phyloP scores from a whole-genome alignment of 2,888 invertebrate genomes.

The Dryocosmus kuriphilus region DNA sequence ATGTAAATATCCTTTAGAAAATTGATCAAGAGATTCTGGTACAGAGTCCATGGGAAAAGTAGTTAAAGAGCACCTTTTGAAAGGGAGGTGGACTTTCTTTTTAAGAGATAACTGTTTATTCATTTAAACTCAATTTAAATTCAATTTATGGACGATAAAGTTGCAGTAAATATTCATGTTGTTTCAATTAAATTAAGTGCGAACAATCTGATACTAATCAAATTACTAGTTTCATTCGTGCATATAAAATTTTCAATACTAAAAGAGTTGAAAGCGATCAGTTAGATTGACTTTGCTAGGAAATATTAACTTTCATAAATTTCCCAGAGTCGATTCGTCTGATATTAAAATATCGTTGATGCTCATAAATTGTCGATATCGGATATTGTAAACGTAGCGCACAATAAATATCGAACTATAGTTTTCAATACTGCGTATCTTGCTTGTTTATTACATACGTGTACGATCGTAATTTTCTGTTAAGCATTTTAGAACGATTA shows the following conservation, averaged over 20 bases:
- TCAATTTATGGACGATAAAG: too few relatives aligned
- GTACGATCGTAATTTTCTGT: too few relatives aligned
- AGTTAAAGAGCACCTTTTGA: background rate
- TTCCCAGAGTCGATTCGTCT: background rate
- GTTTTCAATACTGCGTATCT: background rate
- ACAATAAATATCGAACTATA: background rate
- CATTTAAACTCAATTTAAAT: background rate
- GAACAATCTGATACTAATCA: background rate
- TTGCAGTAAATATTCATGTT: background rate
- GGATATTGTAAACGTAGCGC: background rate
- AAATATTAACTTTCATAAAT: background rate
- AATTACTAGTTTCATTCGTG: too few relatives aligned
- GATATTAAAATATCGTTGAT: background rate
- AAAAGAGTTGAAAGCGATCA: too few relatives aligned
- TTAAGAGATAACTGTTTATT: background rate
- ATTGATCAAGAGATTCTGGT: constrained; percentile 9
- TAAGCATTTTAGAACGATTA: too few relatives aligned
- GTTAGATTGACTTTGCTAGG: background rate
- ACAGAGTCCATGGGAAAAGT: background rate
- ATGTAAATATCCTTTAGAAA: constrained; percentile 29
- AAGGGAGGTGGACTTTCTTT: constrained; percentile 6
- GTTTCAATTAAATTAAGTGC: background rate
- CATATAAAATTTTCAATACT: too few relatives aligned
- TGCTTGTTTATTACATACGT: too few relatives aligned
- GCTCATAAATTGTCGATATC: background rate